phyloP scores from a whole-genome alignment of 2,113 vertebrate genomes.

The Perca flavescens region DNA sequence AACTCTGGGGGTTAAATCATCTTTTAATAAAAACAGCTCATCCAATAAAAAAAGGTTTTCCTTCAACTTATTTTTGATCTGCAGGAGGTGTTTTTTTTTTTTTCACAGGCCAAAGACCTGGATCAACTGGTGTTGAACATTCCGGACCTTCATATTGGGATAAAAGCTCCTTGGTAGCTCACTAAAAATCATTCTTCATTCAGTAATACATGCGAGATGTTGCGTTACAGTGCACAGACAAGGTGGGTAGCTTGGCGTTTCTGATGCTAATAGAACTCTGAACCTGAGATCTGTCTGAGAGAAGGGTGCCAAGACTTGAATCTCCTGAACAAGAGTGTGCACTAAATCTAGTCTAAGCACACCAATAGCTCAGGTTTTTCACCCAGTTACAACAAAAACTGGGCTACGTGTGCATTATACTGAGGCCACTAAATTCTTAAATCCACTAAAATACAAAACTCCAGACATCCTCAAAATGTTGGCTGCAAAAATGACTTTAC shows the following conservation, averaged over 20 bases:
- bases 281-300: slow-evolving; percentile 58
- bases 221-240: slow-evolving; percentile 25
- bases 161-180: background rate
- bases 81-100: slow-evolving; percentile 18
- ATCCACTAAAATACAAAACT: slow-evolving; percentile 65
- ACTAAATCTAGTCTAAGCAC: slow-evolving; percentile 20
- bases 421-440: slow-evolving; percentile 15
- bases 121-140: slow-evolving; percentile 17
- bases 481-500: slow-evolving; percentile 81
- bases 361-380: slow-evolving; percentile 31
- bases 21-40: slow-evolving; percentile 42
- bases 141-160: slow-evolving; percentile 25
- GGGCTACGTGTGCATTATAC: slow-evolving; percentile 2
- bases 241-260: slow-evolving; percentile 18
- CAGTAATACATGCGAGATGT: slow-evolving; percentile 4
- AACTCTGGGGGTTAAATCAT: slow-evolving; percentile 3
- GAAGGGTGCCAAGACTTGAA: background rate
- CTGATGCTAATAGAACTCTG: slow-evolving; percentile 42
- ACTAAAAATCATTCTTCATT: background rate
- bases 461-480: slow-evolving; percentile 68
- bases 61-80: slow-evolving; percentile 18
- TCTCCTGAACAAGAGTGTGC: slow-evolving; percentile 12
- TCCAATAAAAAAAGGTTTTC: background rate
- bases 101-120: background rate
- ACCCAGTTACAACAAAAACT: slow-evolving; percentile 26